Evolutionary conservation across 1,140 invertebrate species (phyloP).

Genomic region (Limonius californicus): DNA sequence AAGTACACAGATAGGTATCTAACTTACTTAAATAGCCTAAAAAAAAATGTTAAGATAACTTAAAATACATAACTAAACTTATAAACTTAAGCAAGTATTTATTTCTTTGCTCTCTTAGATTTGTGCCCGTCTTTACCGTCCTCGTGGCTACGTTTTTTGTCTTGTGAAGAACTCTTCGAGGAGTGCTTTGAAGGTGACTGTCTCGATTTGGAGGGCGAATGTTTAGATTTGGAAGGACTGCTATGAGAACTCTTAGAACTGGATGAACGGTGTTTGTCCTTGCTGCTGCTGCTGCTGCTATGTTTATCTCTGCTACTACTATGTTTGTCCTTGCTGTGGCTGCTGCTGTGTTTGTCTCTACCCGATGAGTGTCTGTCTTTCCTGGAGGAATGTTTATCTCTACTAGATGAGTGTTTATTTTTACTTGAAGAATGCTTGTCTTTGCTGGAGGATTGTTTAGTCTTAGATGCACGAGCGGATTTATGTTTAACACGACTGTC

Average conservation of each 20-base stretch:
- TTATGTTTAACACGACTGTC: conserved; percentile 30
- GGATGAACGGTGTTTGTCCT: not conserved
- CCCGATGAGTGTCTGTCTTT: conserved; percentile 40
- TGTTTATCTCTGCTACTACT: too few species aligned
- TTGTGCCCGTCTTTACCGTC: conserved; percentile 63
- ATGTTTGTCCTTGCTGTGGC: too few species aligned
- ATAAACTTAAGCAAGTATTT: not conserved
- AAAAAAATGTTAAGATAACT: not conserved
- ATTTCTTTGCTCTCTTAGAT: conserved; percentile 66
- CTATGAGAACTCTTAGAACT: not conserved
- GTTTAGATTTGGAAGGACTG: conserved; percentile 21
- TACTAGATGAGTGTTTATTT: conserved; percentile 36
- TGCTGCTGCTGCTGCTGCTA: not conserved
- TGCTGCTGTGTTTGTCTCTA: conserved; percentile 8
- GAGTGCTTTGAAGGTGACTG: too few species aligned
- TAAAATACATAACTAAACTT: not conserved
- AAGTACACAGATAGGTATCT: not conserved
- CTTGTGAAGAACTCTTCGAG: too few species aligned
- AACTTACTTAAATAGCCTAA: not conserved
- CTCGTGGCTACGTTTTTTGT: conserved; percentile 67
- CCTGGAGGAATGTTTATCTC: conserved; percentile 49
- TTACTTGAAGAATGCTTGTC: conserved; percentile 48
- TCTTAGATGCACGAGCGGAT: conserved; percentile 29
- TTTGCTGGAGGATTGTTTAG: conserved; percentile 49
- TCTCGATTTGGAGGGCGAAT: too few species aligned